phyloP scores from a whole-genome alignment of 2,113 vertebrate species.

The Pygoscelis adeliae region DNA sequence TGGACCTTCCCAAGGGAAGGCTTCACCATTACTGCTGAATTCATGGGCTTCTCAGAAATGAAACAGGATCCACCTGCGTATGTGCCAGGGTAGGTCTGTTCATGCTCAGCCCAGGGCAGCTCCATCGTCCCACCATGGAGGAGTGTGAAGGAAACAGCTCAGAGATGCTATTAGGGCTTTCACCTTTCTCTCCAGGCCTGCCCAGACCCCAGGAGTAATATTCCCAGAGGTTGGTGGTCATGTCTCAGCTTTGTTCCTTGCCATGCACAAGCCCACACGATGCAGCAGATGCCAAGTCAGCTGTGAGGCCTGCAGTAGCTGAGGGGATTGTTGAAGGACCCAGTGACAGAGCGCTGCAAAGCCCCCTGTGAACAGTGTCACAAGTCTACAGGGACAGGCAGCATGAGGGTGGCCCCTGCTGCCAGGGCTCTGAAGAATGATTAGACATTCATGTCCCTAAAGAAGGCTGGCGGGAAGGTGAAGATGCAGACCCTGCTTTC shows the following conservation, averaged over 20 bases:
- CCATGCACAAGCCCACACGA: fast-evolving
- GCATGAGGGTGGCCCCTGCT: neutral
- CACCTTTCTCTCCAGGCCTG: neutral
- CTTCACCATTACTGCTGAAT: neutral
- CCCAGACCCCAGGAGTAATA: neutral
- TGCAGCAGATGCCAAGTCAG: neutral
- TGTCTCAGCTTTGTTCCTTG: neutral
- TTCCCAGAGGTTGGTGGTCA: neutral
- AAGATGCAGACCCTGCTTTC: neutral
- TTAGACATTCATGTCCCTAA: neutral
- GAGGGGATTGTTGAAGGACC: neutral
- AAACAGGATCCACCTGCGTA: neutral
- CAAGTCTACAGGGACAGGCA: neutral
- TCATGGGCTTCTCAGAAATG: neutral
- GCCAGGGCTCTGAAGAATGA: neutral
- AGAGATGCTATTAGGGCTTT: neutral
- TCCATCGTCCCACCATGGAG: neutral
- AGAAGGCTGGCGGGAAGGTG: neutral
- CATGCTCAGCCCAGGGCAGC: neutral
- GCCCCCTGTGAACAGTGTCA: neutral
- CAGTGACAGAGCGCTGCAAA: neutral
- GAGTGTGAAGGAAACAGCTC: neutral
- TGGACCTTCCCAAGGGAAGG: neutral
- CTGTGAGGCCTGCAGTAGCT: neutral
- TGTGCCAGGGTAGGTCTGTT: neutral